phyloP scores from a whole-genome alignment of 2,113 vertebrate species.

The Lophius piscatorius region DNA sequence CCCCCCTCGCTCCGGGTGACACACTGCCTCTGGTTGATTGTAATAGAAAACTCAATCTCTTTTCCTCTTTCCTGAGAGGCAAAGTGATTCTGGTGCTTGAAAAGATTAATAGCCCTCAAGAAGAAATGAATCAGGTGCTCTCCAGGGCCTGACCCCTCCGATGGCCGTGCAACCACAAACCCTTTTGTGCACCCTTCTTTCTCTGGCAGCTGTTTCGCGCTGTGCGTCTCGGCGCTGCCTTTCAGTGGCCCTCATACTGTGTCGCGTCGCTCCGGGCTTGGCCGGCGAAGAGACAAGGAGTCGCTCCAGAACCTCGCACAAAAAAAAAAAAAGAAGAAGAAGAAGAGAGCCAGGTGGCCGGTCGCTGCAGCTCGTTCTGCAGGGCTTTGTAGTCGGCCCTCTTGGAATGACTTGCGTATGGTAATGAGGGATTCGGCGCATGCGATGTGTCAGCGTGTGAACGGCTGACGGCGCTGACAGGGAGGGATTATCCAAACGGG shows the following conservation, averaged over 20 bases:
- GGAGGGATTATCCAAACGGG: constrained; percentile 57
- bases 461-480: constrained; percentile 39
- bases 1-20: too few species aligned
- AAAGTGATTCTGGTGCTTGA: constrained; percentile 80
- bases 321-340: too few species aligned
- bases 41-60: constrained; percentile 81
- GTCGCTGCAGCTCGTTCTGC: constrained; percentile 15
- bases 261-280: constrained; percentile 38
- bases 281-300: constrained; percentile 17
- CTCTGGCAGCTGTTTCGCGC: constrained; percentile 4
- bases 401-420: constrained; percentile 51
- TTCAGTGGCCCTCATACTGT: constrained; percentile 15
- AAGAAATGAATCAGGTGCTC: constrained; percentile 81
- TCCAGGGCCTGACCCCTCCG: constrained; percentile 68
- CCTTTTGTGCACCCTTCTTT: constrained; percentile 55
- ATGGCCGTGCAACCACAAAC: constrained; percentile 64
- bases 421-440: constrained; percentile 45
- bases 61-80: constrained; percentile 71
- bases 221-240: background rate
- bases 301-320: background rate
- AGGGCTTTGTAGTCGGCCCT: constrained; percentile 36
- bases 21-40: constrained; percentile 58
- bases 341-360: constrained; percentile 40
- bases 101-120: constrained; percentile 82
- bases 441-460: constrained; percentile 46